Base-by-base conservation (phyloP, 2,888 invertebrate genomes). In the Meteorus cinctellus region DNA sequence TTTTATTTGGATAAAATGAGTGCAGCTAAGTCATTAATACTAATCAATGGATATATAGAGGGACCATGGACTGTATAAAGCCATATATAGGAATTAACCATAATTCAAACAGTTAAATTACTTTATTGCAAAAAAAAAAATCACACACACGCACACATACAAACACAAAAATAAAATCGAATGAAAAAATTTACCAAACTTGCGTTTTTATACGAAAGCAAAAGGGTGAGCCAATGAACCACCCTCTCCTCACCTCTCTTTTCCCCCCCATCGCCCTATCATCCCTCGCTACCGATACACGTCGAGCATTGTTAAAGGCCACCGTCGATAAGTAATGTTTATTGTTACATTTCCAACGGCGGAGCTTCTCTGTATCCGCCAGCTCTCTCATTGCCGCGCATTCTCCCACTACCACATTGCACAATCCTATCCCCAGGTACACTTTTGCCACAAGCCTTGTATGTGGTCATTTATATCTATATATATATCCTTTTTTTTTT, bases 21-120 rank as follows among this genome's bases (percentile, higher is more conserved):
- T 88, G 89, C 89, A 88, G 88, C 89, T 88, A 88, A 88, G 89
- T 89, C 89, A 89, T 89, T 89, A 89, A 89, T 89, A 89, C 89
- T 89, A 89, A 89, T 89, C 89, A 89, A 89, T 89, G 89, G 87
- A 80, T 80, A 82, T 81, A 72, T 76, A 55, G 55, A 55, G 75
- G 75, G 72, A 82, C 77, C 75, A 72, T 69, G 63, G 72, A 76
- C 78, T 72, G 75, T 51, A 66, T 69, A 69, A 82, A 83, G 81
- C 84, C 85, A 83, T 36, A 65, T 34, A 63, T 82, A 86, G 85
- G 87, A 88, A 87, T 89, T 88, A 89, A 86, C 88, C 88, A 89
- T 89, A 89, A 89, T 87, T 89, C 88, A 88, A 85, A 83, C 85
- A 85, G 85, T 86, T 88, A 88, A 89, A 89, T 88, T 88, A 89